Evolutionary conservation across 2,888 invertebrate species (phyloP), one percentile per base, ranked within the genome.

Genomic region (Macaria notata): DNA sequence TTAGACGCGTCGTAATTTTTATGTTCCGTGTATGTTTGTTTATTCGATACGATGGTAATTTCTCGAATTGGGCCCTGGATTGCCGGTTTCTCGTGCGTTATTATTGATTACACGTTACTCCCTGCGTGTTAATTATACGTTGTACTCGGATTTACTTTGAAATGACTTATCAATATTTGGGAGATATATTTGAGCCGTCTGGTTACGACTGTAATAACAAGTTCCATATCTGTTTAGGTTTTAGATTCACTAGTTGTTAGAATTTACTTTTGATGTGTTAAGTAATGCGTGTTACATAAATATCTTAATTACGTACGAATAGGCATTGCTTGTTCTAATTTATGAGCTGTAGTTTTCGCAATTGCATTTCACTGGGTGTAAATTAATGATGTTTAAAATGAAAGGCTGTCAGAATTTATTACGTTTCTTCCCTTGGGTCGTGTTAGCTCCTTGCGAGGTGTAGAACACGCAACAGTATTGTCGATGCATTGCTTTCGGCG

Each of bases 51-150:
- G 72, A 73, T 71, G 78, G 76, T 81, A 80, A 81, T 83, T 83
- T 83, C 78, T 83, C 70, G 76, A 72, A 76, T 80, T 77, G 72
- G 76, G 70, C 71, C 71, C 73, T 80, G 73, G 75, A 83, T 81
- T 76, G 78, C 77, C 63, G 74, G 80, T 75, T 75, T 75, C 74
- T 77, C 73, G 80, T 78, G 72, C 71, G 76, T 85, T 83, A 81
- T 85, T 84, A 86, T 86, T 87, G 86, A 88, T 88, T 87, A 85
- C 78, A 83, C 75, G 84, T 84, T 86, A 73, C 70, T 65, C 63
- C 59, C 75, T 70, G 79, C 76, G 83, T 82, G 81, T 83, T 88
- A 86, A 88, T 88, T 86, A 84, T 81, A 83, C 70, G 78, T 78
- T 84, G 78, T 83, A 77, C 68, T 75, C 79, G 80, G 80, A 83